phyloP scores from a whole-genome alignment of 2,888 invertebrate genomes.

The Zygogramma bicolorata region DNA sequence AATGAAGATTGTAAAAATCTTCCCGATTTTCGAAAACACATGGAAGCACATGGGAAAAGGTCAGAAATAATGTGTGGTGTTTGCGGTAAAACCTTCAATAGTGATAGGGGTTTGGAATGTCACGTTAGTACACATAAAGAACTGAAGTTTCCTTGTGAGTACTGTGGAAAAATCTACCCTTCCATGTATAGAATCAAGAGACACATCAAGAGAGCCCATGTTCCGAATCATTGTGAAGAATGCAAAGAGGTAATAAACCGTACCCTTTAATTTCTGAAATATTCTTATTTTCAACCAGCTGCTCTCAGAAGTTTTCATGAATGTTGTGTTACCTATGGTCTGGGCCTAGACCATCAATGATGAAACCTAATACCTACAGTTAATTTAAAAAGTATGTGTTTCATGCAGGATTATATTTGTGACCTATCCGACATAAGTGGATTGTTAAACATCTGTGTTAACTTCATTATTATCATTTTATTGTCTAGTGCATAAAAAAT shows the following conservation, averaged over 20 bases:
- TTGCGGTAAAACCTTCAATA: slow-evolving; percentile 54
- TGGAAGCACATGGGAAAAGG: slow-evolving; percentile 50
- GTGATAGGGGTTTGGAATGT: slow-evolving; percentile 51
- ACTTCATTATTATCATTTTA: too few relatives aligned
- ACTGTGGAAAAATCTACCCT: slow-evolving; percentile 55
- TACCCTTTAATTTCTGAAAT: too few relatives aligned
- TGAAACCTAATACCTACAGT: too few relatives aligned
- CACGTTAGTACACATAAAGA: slow-evolving; percentile 56
- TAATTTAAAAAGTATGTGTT: too few relatives aligned
- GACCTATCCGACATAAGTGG: too few relatives aligned
- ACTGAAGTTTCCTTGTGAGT: slow-evolving; percentile 57
- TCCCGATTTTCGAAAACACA: slow-evolving; percentile 50
- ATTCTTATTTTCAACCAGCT: not conserved
- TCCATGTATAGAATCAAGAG: slow-evolving; percentile 55
- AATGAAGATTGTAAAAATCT: slow-evolving; percentile 46
- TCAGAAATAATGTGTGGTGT: slow-evolving; percentile 53
- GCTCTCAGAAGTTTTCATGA: too few relatives aligned
- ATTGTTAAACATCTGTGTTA: too few relatives aligned
- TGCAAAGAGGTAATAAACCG: slow-evolving; percentile 52
- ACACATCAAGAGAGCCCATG: slow-evolving; percentile 56
- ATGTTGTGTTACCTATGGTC: too few relatives aligned
- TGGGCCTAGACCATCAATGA: too few relatives aligned
- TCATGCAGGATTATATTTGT: too few relatives aligned
- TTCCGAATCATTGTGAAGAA: slow-evolving; percentile 55
- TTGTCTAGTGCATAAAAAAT: too few relatives aligned